These are phyloP conservation scores for Parnassius smintheus DNA, from an alignment of 2,888 invertebrate genomes.

Conservation along the genomic window DNA sequence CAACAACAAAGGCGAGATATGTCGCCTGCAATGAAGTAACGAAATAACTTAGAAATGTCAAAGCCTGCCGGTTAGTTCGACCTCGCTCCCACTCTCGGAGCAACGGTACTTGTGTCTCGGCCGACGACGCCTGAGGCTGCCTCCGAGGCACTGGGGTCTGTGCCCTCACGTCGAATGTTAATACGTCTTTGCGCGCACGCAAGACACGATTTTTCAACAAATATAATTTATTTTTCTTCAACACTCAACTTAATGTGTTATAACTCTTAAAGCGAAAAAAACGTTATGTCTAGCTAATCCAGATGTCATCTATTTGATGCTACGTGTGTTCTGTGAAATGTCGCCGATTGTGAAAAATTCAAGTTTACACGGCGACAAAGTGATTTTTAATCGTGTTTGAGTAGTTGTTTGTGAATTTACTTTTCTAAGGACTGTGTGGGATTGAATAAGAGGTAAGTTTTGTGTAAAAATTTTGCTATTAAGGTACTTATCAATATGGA, in stretches of 20 bases:
- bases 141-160: constrained; percentile 65
- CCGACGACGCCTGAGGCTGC: constrained; percentile 54
- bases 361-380: constrained; percentile 39
- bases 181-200: constrained; percentile 53
- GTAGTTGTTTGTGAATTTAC: constrained; percentile 37
- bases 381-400: constrained; percentile 60
- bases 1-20: constrained; percentile 51
- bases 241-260: constrained; percentile 2
- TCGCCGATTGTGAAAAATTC: constrained; percentile 60
- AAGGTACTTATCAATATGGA: constrained; percentile 53
- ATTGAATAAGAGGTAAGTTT: constrained; percentile 18
- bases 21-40: constrained; percentile 59
- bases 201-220: constrained; percentile 20
- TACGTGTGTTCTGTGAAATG: constrained; percentile 48
- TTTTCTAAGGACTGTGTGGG: constrained; percentile 14
- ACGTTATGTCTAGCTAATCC: constrained; percentile 1
- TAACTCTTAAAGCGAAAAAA: constrained; percentile 7
- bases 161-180: constrained; percentile 59
- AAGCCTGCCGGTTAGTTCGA: constrained; percentile 51
- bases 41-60: constrained; percentile 73
- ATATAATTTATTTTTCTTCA: constrained; percentile 20
- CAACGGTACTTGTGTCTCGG: constrained; percentile 68
- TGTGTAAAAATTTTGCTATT: constrained; percentile 8
- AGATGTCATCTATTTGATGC: constrained; percentile 12
- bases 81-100: constrained; percentile 68